Evolutionary conservation across 2,888 invertebrate species (phyloP).

Genomic region (Eustalomyia histrio): DNA sequence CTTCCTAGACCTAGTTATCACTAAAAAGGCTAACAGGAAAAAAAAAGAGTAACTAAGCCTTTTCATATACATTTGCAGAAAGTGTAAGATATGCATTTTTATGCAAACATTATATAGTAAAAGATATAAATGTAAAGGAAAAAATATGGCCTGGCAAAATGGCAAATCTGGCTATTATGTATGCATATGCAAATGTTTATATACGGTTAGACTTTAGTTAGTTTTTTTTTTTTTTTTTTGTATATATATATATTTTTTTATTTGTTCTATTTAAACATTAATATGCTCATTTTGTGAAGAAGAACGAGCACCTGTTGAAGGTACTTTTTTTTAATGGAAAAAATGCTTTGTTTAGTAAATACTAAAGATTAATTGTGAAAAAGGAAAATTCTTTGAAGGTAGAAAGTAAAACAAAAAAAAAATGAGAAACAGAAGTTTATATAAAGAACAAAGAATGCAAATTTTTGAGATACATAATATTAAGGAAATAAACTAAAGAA

Average conservation of each 20-base stretch:
- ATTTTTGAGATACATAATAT: too few relatives aligned
- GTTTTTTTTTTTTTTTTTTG: too few relatives aligned
- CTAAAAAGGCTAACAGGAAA: constrained; percentile 2
- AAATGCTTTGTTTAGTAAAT: too few relatives aligned
- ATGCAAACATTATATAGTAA: constrained; percentile 55
- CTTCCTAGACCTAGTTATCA: too few relatives aligned
- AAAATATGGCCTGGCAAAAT: constrained; percentile 1
- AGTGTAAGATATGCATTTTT: constrained; percentile 58
- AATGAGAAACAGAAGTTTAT: too few relatives aligned
- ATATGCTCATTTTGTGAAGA: constrained; percentile 2
- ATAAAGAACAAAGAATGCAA: too few relatives aligned
- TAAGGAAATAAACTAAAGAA: too few relatives aligned
- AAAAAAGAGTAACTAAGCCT: constrained; percentile 6
- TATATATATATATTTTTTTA: background rate
- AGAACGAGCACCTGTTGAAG: background rate
- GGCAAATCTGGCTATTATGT: constrained; percentile 1
- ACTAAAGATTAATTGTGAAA: too few relatives aligned
- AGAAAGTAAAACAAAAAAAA: too few relatives aligned
- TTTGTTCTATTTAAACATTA: background rate
- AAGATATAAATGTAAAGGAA: constrained; percentile 4
- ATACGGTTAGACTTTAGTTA: constrained; percentile 2
- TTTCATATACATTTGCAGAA: constrained; percentile 39
- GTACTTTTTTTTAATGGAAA: background rate
- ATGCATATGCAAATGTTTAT: constrained; percentile 7
- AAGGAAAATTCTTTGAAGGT: too few relatives aligned